These are phyloP conservation scores for Clarias macrocephalus DNA, from an alignment of 2,113 vertebrate species.

Conservation along the genomic window DNA sequence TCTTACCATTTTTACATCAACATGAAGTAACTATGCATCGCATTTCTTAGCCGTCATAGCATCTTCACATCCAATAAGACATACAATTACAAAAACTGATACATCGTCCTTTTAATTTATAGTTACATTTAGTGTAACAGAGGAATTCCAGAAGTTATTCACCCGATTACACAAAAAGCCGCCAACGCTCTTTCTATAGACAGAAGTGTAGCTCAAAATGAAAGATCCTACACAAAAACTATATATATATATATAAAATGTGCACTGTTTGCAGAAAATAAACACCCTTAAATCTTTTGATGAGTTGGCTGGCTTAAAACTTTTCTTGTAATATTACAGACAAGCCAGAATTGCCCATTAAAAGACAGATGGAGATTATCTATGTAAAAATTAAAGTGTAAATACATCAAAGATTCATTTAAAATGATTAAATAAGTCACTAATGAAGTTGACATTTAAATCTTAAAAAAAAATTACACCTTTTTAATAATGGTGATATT, in stretches of 20 bases:
- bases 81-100: not conserved
- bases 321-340: not conserved
- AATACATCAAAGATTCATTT: not conserved
- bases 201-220: not conserved
- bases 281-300: not conserved
- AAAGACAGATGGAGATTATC: not conserved
- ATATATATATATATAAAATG: not conserved
- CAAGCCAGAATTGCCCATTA: not conserved
- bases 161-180: not conserved
- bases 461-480: not conserved
- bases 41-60: not conserved
- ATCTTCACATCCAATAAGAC: not conserved
- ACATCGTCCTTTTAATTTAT: not conserved
- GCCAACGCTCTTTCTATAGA: not conserved
- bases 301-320: not conserved
- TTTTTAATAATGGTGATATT: not conserved
- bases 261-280: not conserved
- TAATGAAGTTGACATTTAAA: not conserved
- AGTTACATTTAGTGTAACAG: not conserved
- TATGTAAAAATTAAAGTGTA: not conserved
- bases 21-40: not conserved
- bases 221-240: not conserved
- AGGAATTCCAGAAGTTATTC: not conserved
- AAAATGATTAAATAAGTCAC: not conserved
- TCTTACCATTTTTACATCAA: not conserved